Evolutionary conservation across 2,113 vertebrate species (phyloP), one percentile per base, ranked within the genome.

Genomic region (Atherinomorus stipes): DNA sequence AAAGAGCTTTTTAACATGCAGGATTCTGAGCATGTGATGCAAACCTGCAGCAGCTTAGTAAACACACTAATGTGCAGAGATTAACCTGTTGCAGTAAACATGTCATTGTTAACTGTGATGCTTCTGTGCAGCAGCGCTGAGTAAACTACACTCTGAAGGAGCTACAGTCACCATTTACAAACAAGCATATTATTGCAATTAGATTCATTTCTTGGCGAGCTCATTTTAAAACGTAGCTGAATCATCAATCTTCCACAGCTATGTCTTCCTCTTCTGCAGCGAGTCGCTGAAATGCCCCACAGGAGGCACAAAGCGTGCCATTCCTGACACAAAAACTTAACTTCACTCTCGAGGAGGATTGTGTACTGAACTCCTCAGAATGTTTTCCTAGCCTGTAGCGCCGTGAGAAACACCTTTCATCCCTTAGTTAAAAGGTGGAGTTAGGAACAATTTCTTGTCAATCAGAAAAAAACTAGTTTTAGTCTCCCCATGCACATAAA

Each of bases 301-400:
- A 83, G 65, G 73, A 80, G 72, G 28, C 38, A 61, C 21, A 50
- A 56, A 86, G 53, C 21, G 59, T 21, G 45, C 15, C 37, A 62
- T 83, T 77, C 63, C 74, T 73, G 77, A 74, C 37, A 44, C 72
- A 76, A 72, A 69, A 38, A 47, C 72, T 80, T 69, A 31, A 80
- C 80, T 71, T 83, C 52, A 44, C 53, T 75, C 68, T 57, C 22
- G 57, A 31, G 26, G 65, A 68, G 8, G 58, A 52, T 63, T 25
- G 6, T 5, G 53, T 53, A 53, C 71, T 77, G 23, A 80, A 59
- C 66, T 64, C 64, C 58, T 19, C 26, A 26, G 70, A 71, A n/a
- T 37, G 13, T 64, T 71, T 71, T 76, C n/a, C 11, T 0, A 12
- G 23, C 40, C 25, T 1, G 1, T 40, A 64, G 38, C 10, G 31